Evolutionary conservation across 2,113 vertebrate species (phyloP), one percentile per base, ranked within the genome.

Genomic region (Pyrgilauda ruficollis): DNA sequence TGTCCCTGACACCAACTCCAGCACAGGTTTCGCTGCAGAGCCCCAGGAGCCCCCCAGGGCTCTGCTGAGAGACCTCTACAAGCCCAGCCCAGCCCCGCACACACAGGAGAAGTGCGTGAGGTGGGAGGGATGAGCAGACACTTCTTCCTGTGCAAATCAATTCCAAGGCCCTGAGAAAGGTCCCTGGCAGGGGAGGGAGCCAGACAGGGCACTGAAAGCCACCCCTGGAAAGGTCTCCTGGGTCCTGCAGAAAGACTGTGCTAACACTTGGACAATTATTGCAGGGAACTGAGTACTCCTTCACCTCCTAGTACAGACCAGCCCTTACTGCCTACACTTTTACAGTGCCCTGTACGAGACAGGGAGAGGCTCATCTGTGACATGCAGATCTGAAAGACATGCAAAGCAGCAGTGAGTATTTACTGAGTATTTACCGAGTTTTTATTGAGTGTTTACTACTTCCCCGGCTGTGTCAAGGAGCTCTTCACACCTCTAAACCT

Each of bases 91-190:
- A 49, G 70, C 39, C 39, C 62, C 47, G 67, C 39, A 6, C 21
- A 11, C 4, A 18, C 10, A 21, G 68, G 1, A 43, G 33, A 11
- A 13, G 37, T 8, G 7, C 7, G 7, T 0, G 28, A 35, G 46
- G 23, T 30, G 58, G 41, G 68, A 76, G 66, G 46, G 7, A 79
- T 50, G 43, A 47, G 53, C 53, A 73, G 58, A 49, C 6, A 2
- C 27, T 61, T 21, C 41, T 3, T 41, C 15, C 85, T 27, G 2
- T 10, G 33, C 61, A 33, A 30, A 59, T 24, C 26, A 20, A 5
- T 22, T 2, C 15, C 26, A 47, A 2, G 8, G 11, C 9, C 4
- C n/a, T 8, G 43, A 20, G 55, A 9, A 78, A 39, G 70, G 21
- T 44, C 35, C 41, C 41, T 16, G 58, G 49, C 53, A 61, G 35